Evolutionary conservation across 2,888 invertebrate genomes (phyloP), one percentile per base, ranked within the genome.

Genomic region (Bembecia ichneumoniformis): DNA sequence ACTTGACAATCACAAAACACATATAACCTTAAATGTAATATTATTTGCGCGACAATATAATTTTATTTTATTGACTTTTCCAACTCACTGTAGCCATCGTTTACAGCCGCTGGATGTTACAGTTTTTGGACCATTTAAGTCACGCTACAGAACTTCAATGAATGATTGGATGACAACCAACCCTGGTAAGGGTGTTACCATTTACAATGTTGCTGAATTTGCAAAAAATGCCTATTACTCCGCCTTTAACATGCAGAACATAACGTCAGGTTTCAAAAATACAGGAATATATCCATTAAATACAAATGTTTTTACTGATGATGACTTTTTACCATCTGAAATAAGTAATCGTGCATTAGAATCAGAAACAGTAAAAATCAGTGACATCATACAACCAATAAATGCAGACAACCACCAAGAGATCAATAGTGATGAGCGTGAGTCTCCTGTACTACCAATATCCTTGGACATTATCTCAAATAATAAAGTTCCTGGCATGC

Each of bases 1-100:
- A 7, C n/a, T 43, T 43, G 43, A 43, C 43, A 43, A 43, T 13
- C 43, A 43, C 43, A 47, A 47, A 10, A 47, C 47, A 34, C 47
- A 47, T 43, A 43, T 35, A 47, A 47, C 47, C 5, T 35, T 47
- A 35, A 47, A 47, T 47, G 47, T 47, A 13, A 47, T 47, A 34
- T 35, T 47, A 35, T 47, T n/a, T 43, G 43, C 43, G 43, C 43
- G 43, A 13, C 43, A 52, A 28, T 50, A 54, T 43, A 17, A 14
- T 0, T 46, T 51, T 35, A 49, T 54, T 28, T 47, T 57, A 43
- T 28, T 57, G 9, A 50, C 57, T 11, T 57, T 58, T 36, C 57
- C 54, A 47, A 57, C 57, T 14, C 57, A 56, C 51, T 58, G 58
- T 47, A 54, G 48, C 48, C 58, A 58, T 47, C 53, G 53, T 36